Evolutionary conservation across 2,113 vertebrate genomes (phyloP), one percentile per base, ranked within the genome.

Genomic region (Puntigrus tetrazona): DNA sequence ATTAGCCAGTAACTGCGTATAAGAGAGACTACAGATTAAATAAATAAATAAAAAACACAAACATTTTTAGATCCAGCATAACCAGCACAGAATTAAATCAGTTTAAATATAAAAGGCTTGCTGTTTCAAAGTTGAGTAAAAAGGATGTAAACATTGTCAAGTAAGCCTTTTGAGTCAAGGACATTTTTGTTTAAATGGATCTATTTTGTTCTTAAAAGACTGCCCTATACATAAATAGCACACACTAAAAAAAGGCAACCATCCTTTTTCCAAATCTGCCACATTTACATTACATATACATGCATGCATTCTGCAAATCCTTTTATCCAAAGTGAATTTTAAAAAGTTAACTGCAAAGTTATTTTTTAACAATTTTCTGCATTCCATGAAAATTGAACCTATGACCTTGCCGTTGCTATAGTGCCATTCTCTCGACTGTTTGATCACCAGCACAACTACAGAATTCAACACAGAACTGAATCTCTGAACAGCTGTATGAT

Each of bases 401-500:
- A 52, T 52, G 47, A 76, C 36, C 69, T 72, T 20, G 16, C 6
- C 10, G 7, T 25, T 16, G 20, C 31, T 31, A n/a, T n/a, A 34
- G 16, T 10, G 27, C 27, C 47, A 57, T 72, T 16, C 47, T 34
- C 34, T 69, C 9, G 22, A 69, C 9, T 38, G 13, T 75, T 47
- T 29, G 14, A 75, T 50, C 7, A 7, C 25, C 27, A 29, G 3
- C 25, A 75, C 16, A 50, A 7, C 43, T 18, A 45, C 45, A 27
- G 3, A 50, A 75, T 50, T 16, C 16, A 78, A 22, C 18, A 57
- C 18, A 25, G 10, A 18, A 55, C 41, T 81, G 4, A 81, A 69
- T 69, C 61, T 81, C 25, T 14, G 38, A 82, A 70, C 79, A 82
- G 43, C 63, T 70, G 79, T 70, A 70, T 81, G 79, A 70, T 2